Conservation (phyloP, 2,888 invertebrate species). For the Apeira syringaria region DNA sequence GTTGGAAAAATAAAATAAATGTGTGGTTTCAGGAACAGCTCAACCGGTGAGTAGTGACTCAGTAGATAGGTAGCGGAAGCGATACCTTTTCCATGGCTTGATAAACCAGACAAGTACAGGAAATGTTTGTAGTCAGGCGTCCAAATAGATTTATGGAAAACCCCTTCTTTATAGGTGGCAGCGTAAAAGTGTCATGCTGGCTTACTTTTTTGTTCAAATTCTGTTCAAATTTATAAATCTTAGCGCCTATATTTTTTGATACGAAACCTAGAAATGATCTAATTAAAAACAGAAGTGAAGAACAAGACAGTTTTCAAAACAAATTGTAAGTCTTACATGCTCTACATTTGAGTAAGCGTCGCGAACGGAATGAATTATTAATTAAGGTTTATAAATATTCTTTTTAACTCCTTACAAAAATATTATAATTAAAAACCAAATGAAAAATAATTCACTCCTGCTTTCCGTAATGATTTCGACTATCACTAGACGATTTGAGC, state of each 20-base stretch:
- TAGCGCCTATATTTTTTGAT: no score
- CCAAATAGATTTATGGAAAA: constrained; percentile 68
- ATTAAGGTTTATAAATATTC: constrained; percentile 57
- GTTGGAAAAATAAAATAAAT: constrained; percentile 47
- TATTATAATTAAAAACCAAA: no score
- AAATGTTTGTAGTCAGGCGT: constrained; percentile 51
- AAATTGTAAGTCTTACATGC: constrained; percentile 15
- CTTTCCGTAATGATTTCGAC: no score
- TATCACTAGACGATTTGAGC: no score
- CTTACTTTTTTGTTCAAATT: no score
- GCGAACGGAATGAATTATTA: constrained; percentile 54
- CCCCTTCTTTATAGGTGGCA: no score
- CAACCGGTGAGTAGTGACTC: background rate
- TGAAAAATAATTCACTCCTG: no score
- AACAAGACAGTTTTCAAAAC: no score
- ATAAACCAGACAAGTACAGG: constrained; percentile 75
- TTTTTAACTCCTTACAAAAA: no score
- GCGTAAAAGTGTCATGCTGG: no score
- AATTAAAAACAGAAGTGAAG: background rate
- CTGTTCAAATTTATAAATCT: no score
- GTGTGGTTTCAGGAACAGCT: constrained; percentile 42
- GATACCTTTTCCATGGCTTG: constrained; percentile 65
- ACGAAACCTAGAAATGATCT: no score
- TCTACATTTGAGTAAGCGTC: constrained; percentile 31
- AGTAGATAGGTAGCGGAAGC: constrained; percentile 63